Conservation (phyloP, 1,140 invertebrate species). For the Argopecten irradians region DNA sequence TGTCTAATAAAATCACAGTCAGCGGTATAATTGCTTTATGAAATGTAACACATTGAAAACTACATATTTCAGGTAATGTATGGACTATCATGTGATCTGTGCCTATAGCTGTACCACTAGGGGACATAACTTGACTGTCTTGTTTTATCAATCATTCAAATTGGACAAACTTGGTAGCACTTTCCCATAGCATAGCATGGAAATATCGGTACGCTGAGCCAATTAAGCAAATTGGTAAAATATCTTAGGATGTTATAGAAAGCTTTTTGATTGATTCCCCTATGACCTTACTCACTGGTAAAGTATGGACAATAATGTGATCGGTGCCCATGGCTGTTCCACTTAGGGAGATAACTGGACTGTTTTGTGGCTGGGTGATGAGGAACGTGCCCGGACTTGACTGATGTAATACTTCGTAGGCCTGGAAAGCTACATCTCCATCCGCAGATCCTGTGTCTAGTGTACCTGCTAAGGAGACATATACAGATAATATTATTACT, state of each 20-base stretch:
- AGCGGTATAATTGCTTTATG: too few species aligned
- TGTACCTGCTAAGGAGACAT: not conserved
- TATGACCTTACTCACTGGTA: slow-evolving; percentile 61
- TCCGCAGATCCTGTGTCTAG: slow-evolving; percentile 35
- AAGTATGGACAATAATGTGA: slow-evolving; percentile 73
- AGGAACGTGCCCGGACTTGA: slow-evolving; percentile 64
- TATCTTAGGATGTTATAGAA: too few species aligned
- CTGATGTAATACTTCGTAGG: slow-evolving; percentile 69
- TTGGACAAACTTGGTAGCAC: too few species aligned
- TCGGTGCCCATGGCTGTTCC: slow-evolving; percentile 56
- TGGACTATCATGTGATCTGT: slow-evolving; percentile 74
- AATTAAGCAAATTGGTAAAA: too few species aligned
- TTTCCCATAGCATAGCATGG: too few species aligned
- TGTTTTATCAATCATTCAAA: too few species aligned
- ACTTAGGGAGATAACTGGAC: slow-evolving; percentile 56
- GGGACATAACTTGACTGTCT: slow-evolving; percentile 56
- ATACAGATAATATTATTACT: not conserved
- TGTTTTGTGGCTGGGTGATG: slow-evolving; percentile 68
- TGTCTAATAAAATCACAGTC: too few species aligned
- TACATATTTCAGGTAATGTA: slow-evolving; percentile 66
- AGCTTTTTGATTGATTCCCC: too few species aligned
- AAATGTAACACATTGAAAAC: too few species aligned
- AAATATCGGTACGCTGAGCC: too few species aligned
- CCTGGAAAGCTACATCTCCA: slow-evolving; percentile 57
- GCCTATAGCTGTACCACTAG: slow-evolving; percentile 49